Evolutionary conservation across 2,888 invertebrate species (phyloP), one percentile per base, ranked within the genome.

Genomic region (Sinotaia quadrata): DNA sequence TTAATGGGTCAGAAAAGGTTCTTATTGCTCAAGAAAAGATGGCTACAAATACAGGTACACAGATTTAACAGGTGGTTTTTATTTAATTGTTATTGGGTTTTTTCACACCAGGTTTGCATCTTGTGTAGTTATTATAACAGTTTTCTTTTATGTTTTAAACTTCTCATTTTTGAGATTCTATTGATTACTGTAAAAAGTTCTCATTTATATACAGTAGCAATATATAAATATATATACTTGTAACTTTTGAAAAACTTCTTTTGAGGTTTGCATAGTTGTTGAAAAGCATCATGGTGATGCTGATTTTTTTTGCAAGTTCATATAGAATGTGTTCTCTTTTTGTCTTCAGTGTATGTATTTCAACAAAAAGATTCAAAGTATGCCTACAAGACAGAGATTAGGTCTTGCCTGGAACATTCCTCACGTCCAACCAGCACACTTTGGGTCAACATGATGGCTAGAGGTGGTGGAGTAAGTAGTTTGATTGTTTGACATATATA

Each of bases 381-480:
- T 90, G 98, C 98, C 0, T 99, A 93, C 87, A 99, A 98, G 91
- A 94, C 98, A 69, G 99, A 99, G 91, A 98, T 99, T 79, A 91
- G 99, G 51, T 98, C 98, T 0, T 95, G 95, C 84, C 88, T 96
- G 72, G 96, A 97, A 84, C 95, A 96, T 86, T 92, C 92, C 0
- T 92, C 97, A 0, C 92, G 99, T 69, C 99, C 99, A 0, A 98
- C 98, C 0, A 98, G 97, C 12, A 98, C 98, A 0, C 89, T 98
- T 49, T 98, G 97, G 97, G 98, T 99, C 0, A 99, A 99, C 88
- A 98, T 99, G 98, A 95, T 99, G 95, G 97, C 98, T 31, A 92
- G 97, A 86, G 98, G 98, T 82, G 98, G 98, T n/a, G 91, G 91
- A 76, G 91, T 91, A 84, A 82, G 88, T 83, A 44, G 24, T 8